Evolutionary conservation across 2,888 invertebrate genomes (phyloP), one percentile per base, ranked within the genome.

Genomic region (Pomacea canaliculata): DNA sequence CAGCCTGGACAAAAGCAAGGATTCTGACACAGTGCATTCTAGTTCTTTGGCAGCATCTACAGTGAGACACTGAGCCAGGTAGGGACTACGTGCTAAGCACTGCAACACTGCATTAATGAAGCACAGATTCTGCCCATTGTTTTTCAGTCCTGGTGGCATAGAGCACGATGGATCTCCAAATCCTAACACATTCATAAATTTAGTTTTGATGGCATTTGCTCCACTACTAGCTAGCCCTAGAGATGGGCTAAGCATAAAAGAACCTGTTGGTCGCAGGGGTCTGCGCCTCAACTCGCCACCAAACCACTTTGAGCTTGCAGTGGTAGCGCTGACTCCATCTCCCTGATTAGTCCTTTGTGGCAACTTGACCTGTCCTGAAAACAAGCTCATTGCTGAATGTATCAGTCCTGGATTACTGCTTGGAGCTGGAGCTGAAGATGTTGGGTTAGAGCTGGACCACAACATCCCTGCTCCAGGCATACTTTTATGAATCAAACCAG

Each of bases 51-150:
- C 82, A 49, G 83, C 79, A 71, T 85, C 83, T 48, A 73, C 79
- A 10, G 79, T 73, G 16, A 89, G 82, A 51, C 82, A 80, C 48
- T 78, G 77, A 27, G 76, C 82, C 9, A 90, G 80, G 56, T 83
- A 79, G 12, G 89, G 89, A n/a, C 82, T 86, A 56, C 87, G 82
- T 7, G 88, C 83, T 49, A 89, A 76, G 79, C 89, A 89, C 81
- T 90, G 90, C 27, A 90, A 76, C n/a, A 89, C 83, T 63, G 87
- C 83, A 80, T 89, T 90, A 80, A 89, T 84, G 78, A 89, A 90
- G 78, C 90, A 90, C 71, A 89, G 72, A 76, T 89, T 89, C 71
- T 87, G 86, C 12, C 88, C 87, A 73, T 85, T 85, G 79, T 89
- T 89, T 69, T 82, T 80, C 59, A 90, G 78, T 7, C 90, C 90